Conservation (phyloP, 2,113 vertebrate genomes). For the Takifugu bimaculatus region DNA sequence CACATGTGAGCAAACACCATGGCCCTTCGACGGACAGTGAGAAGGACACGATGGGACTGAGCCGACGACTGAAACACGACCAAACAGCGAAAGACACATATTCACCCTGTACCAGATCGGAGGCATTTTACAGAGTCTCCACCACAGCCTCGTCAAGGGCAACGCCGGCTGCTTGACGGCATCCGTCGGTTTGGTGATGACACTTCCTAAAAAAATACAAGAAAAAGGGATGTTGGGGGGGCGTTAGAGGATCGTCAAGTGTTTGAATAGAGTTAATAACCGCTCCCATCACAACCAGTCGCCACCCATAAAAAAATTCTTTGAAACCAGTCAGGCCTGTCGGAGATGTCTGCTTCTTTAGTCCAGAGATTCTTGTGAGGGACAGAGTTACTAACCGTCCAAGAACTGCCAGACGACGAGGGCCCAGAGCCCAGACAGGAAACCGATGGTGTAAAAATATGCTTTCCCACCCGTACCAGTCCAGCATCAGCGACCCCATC, state of each 20-base stretch:
- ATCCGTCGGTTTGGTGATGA: constrained; percentile 46
- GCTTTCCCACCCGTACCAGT: constrained; percentile 82
- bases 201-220: constrained; percentile 62
- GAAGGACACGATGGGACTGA: not conserved
- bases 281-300: too few species aligned
- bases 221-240: too few species aligned
- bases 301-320: too few species aligned
- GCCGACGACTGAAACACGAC: too few species aligned
- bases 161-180: constrained; percentile 27
- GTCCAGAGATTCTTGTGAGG: too few species aligned
- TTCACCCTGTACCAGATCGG: constrained; percentile 77
- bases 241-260: too few species aligned
- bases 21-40: constrained; percentile 69
- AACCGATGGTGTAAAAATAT: constrained; percentile 81
- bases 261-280: too few species aligned
- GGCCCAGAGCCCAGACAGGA: constrained; percentile 81
- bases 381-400: constrained; percentile 46
- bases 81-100: not conserved
- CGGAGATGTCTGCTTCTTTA: too few species aligned
- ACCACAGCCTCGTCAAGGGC: constrained; percentile 71
- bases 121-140: constrained; percentile 74
- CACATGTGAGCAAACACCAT: constrained; percentile 83
- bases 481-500: constrained; percentile 81
- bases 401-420: constrained; percentile 80
- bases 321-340: too few species aligned